Base-by-base conservation (phyloP, 2,113 vertebrate genomes). In the Tachysurus fulvidraco region DNA sequence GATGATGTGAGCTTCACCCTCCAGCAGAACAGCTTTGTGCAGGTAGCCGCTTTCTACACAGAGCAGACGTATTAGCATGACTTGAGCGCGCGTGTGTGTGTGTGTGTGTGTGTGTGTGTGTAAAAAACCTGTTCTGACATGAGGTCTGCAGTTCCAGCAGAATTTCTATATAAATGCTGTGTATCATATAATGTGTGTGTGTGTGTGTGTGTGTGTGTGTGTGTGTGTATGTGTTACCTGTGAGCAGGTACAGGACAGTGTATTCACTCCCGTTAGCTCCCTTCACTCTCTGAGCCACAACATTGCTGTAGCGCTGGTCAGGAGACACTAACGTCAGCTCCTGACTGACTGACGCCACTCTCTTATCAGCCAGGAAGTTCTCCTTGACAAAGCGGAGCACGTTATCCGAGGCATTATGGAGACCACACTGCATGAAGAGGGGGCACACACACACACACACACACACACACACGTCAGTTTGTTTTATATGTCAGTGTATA, bases 21-120 rank as follows among this genome's bases (percentile, higher is more conserved):
- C 93, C 85, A 96, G 89, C 87, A 97, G 94, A 65, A 99, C 96
- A 0, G 93, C 94, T 92, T 98, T 99, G 91, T 99, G 98, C 81
- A 99, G 93, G 94, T 95, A 97, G 55, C 98, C 98, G 0, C 91
- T 89, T 67, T 95, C 95, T 96, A 91, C 19, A 28, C 44, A 90
- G 25, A 81, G 17, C n/a, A 71, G 9, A 19, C 11, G 2, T 9
- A 10, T 78, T 30, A 30, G 52, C 9, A 11, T 21, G 71, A 17
- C 36, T 16, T 11, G 54, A 12, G 28, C 28, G 25, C 13, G 74
- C 3, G 12, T 46, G 23, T 28, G 23, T 64, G 12, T 64, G 21
- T 46, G 41, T 14, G 50, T 54, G 71, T 46, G 7, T 16, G 36
- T 62, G 41, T 46, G 41, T 36, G 36, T 28, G 11, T 17, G 41